Evolutionary conservation across 1,140 invertebrate species (phyloP), one percentile per base, ranked within the genome.

Genomic region (Copidosoma floridanum): DNA sequence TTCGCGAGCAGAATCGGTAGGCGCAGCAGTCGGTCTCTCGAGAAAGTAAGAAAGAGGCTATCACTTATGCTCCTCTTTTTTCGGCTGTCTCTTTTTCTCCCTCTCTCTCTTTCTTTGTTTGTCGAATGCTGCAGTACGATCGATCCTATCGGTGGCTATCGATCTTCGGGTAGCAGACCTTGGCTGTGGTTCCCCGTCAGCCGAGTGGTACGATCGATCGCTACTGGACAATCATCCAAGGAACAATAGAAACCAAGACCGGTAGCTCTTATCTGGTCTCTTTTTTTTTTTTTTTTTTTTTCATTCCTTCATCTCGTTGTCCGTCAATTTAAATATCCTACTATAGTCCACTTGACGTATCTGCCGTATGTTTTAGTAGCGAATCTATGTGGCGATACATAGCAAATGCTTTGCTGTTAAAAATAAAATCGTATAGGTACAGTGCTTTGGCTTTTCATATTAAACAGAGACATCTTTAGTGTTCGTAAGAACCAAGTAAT

Each of bases 141-240:
- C 72, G 68, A 69, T 70, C 72, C 67, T 76, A 75, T 76, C 74
- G 72, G 63, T 65, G 67, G 63, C 72, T 71, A 76, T 76, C 71
- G 73, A 75, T 75, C 73, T 75, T 65, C 65, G 61, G 47, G 20
- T 44, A 65, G 63, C 60, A 57, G 57, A 53, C 57, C 51, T 18
- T 11, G 29, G 62, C 60, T 64, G 67, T n/a, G n/a, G n/a, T n/a
- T n/a, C 65, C 64, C 67, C 67, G 68, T 70, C 69, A 68, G 69
- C 64, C 67, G 29, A n/a, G n/a, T 32, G 29, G 29, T 12, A 60
- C 29, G 35, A 69, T 57, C 41, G 48, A 58, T 57, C 51, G 43
- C 57, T 48, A 65, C 61, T 65, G 59, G 66, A 64, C 69, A 69
- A 74, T 73, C 71, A 66, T 69, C 63, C 57, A 62, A 59, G 60